Percentiles rank a stretch among this genome's conserved stretches.
These are phyloP conservation scores for Ispidina picta DNA, from an alignment of 2,797 vertebrate species.

Conservation along the genomic window DNA sequence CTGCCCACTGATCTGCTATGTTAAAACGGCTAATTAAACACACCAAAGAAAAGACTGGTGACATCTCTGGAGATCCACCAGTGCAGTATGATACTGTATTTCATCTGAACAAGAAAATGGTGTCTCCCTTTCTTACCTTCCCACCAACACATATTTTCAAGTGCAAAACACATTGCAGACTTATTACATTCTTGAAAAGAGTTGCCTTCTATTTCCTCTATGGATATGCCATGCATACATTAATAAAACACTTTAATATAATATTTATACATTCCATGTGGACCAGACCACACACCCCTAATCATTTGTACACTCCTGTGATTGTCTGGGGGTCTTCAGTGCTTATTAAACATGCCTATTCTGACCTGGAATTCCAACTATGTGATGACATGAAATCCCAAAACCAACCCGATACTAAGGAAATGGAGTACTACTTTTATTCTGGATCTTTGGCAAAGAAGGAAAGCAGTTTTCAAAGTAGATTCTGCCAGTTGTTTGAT, in stretches of 20 bases:
- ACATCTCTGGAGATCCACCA: not conserved
- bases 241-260: constrained; percentile 1
- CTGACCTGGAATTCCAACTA: not conserved
- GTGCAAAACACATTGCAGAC: not conserved
- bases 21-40: not conserved
- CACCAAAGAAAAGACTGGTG: not conserved
- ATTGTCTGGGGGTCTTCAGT: not conserved
- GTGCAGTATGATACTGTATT: not conserved
- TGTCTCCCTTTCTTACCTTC: not conserved
- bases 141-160: not conserved
- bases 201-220: not conserved
- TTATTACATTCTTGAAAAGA: not conserved
- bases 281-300: not conserved
- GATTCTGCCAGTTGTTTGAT: not conserved
- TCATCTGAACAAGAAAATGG: not conserved
- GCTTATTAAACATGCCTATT: not conserved
- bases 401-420: not conserved
- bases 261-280: not conserved
- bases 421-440: not conserved
- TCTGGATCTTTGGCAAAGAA: not conserved
- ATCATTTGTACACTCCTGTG: not conserved
- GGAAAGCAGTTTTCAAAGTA: not conserved
- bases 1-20: not conserved
- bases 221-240: not conserved
- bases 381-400: not conserved